Percentiles rank a stretch among this genome's conserved stretches.
Evolutionary conservation across 2,888 invertebrate species (phyloP).

Genomic region (Malthinus seriepunctatus): DNA sequence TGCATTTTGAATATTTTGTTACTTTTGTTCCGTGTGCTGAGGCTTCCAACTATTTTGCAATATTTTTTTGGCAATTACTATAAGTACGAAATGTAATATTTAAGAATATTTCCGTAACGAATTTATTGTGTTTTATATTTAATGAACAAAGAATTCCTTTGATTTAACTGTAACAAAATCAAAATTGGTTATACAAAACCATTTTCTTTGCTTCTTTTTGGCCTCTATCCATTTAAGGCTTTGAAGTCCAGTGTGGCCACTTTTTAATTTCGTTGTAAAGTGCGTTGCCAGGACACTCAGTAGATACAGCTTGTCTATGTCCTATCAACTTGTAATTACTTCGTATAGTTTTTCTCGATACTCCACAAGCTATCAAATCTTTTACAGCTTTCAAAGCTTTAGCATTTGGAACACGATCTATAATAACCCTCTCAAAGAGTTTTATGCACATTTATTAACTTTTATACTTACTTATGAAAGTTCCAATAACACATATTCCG

Average conservation of each 20-base stretch:
- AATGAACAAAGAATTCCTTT: neutral
- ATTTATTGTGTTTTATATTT: too few relatives aligned
- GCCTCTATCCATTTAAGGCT: slow-evolving; percentile 10
- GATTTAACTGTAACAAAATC: neutral
- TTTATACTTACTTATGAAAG: slow-evolving; percentile 45
- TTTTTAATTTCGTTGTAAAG: slow-evolving; percentile 56
- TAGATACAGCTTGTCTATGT: slow-evolving; percentile 54
- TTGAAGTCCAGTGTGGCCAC: slow-evolving; percentile 49
- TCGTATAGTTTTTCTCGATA: slow-evolving; percentile 51
- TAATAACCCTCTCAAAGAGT: neutral
- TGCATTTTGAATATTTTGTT: slow-evolving; percentile 3
- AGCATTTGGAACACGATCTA: slow-evolving; percentile 52
- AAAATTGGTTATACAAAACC: neutral
- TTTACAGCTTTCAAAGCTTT: slow-evolving; percentile 52
- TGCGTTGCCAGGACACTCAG: slow-evolving; percentile 57
- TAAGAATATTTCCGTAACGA: too few relatives aligned
- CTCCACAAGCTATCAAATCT: slow-evolving; percentile 54
- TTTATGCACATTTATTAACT: too few relatives aligned
- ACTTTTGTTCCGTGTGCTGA: slow-evolving; percentile 8
- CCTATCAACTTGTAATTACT: slow-evolving; percentile 54
- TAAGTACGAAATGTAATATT: too few relatives aligned
- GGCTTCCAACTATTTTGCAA: slow-evolving; percentile 7
- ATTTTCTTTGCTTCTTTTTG: neutral
- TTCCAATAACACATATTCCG: slow-evolving; percentile 64
- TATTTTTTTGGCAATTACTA: neutral